Percentiles rank a stretch among this genome's conserved stretches.
phyloP scores from a whole-genome alignment of 1,140 invertebrate genomes.

The Ptiloglossa arizonensis region DNA sequence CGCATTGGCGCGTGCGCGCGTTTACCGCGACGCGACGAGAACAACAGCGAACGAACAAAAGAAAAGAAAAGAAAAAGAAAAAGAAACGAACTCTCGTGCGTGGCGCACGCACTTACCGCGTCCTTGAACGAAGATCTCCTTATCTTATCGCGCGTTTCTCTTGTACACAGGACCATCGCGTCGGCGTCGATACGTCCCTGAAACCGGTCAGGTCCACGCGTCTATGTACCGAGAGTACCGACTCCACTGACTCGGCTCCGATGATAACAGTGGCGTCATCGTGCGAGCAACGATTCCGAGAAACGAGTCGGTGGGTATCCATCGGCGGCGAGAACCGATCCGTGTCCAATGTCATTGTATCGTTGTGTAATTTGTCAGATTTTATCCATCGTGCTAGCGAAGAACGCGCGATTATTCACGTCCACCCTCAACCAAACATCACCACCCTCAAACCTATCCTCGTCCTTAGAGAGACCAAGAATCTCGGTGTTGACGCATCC shows the following conservation, averaged over 20 bases:
- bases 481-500: no score
- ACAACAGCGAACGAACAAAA: not conserved
- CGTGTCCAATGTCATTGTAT: constrained; percentile 48
- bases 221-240: not conserved
- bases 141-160: constrained; percentile 26
- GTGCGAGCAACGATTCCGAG: not conserved
- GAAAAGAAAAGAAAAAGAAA: not conserved
- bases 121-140: constrained; percentile 22
- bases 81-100: constrained; percentile 1
- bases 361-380: constrained; percentile 54
- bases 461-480: not conserved
- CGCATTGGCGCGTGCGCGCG: not conserved
- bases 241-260: constrained; percentile 13
- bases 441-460: no score
- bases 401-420: no score
- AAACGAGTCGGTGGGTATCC: not conserved
- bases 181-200: constrained; percentile 28
- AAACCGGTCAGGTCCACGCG: constrained; percentile 7
- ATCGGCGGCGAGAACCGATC: constrained; percentile 34
- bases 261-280: not conserved
- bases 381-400: constrained; percentile 41
- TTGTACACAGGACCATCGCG: constrained; percentile 8
- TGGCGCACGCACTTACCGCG: constrained; percentile 10
- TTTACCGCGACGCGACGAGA: constrained; percentile 29
- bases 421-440: no score